These are phyloP conservation scores for Chlorops oryzae DNA, from an alignment of 1,140 invertebrate species.

Conservation along the genomic window DNA sequence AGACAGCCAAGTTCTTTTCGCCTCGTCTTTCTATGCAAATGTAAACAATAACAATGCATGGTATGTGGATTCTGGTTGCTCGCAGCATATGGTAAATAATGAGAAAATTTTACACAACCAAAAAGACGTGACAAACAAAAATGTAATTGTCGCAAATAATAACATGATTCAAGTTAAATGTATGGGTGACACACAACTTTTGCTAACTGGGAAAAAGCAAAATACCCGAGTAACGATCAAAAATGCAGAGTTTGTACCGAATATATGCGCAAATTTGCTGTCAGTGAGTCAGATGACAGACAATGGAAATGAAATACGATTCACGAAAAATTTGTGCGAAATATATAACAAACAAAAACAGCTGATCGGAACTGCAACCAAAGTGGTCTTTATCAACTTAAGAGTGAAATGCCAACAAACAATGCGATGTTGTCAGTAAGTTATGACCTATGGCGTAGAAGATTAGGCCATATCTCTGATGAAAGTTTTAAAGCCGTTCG, in stretches of 20 bases:
- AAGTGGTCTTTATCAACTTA: conserved; percentile 7
- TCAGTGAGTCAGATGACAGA: conserved; percentile 7
- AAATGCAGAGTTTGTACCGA: conserved; percentile 10
- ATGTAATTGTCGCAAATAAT: conserved; percentile 8
- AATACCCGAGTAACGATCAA: background rate
- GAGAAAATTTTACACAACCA: background rate
- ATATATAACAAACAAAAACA: conserved; percentile 16
- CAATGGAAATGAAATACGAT: background rate
- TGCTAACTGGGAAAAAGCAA: background rate
- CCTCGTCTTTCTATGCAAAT: background rate
- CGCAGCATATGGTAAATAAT: conserved; percentile 1
- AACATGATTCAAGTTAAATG: conserved; percentile 8
- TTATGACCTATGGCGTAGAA: conserved; percentile 16
- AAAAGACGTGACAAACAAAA: conserved; percentile 2
- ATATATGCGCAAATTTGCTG: conserved; percentile 9
- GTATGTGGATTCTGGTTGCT: conserved; percentile 2
- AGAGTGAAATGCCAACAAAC: background rate
- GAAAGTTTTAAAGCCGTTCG: conserved; percentile 2
- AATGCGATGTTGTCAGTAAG: too few relatives aligned
- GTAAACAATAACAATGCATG: background rate
- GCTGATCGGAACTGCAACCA: background rate
- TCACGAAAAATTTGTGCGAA: conserved; percentile 1
- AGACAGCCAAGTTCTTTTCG: too few relatives aligned
- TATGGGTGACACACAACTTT: conserved; percentile 4
- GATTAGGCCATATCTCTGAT: conserved; percentile 18